Percentiles rank a stretch among this genome's conserved stretches.
These are phyloP conservation scores for Elgaria multicarinata DNA, from an alignment of 2,113 vertebrate species.

Conservation along the genomic window DNA sequence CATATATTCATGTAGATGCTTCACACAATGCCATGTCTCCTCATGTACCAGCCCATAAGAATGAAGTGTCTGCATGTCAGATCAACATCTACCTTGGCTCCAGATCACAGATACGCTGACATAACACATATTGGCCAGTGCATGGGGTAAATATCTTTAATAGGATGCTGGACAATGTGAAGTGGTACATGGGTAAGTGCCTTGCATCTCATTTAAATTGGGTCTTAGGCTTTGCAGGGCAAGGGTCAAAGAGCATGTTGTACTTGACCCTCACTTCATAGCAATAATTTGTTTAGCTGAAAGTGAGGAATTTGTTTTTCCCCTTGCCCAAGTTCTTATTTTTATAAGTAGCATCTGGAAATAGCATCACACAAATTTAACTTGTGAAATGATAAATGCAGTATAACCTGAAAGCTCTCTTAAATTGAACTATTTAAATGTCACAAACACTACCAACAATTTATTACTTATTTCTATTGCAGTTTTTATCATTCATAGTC, in stretches of 20 bases:
- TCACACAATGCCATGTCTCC: not conserved
- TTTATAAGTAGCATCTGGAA: not conserved
- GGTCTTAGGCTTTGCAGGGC: not conserved
- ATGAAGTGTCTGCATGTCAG: constrained; percentile 30
- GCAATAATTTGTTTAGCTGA: constrained; percentile 4
- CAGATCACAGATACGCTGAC: not conserved
- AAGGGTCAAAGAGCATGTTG: constrained; percentile 19
- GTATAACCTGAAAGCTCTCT: not conserved
- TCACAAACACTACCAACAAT: not conserved
- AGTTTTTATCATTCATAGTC: not conserved
- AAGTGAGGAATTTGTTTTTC: not conserved
- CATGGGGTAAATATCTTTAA: not conserved
- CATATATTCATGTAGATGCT: not conserved
- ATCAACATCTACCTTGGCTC: not conserved
- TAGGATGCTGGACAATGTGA: not conserved
- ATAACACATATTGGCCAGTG: not conserved
- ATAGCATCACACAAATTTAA: not conserved
- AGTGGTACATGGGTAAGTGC: not conserved
- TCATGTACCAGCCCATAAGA: not conserved
- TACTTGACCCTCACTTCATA: not conserved
- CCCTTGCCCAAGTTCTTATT: not conserved
- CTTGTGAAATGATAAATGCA: not conserved
- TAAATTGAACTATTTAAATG: not conserved
- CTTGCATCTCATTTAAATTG: constrained; percentile 4
- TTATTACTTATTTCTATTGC: not conserved